phyloP scores from a whole-genome alignment of 2,797 vertebrate species.

The Calcarius lapponicus region DNA sequence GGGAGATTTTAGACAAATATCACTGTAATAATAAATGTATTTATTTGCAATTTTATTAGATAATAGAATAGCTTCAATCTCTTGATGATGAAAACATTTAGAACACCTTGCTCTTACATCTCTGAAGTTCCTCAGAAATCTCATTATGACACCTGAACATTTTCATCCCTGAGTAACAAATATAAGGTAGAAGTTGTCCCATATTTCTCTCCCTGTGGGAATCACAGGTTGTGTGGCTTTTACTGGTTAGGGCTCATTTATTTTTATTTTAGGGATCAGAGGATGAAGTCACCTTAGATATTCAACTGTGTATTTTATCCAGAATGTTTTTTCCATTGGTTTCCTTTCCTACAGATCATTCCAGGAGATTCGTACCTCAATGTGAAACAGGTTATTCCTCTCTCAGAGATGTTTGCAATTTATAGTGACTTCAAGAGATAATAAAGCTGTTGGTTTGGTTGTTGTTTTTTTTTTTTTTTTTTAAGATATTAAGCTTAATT shows the following conservation, averaged over 20 bases:
- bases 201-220: background rate
- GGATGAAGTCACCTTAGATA: background rate
- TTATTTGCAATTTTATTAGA: background rate
- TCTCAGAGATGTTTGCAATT: background rate
- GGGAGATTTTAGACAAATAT: background rate
- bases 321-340: background rate
- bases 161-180: background rate
- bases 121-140: background rate
- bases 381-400: background rate
- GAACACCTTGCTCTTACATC: background rate
- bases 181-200: background rate
- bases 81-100: background rate
- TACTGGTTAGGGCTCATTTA: background rate
- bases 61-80: background rate
- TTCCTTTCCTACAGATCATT: background rate
- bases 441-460: background rate
- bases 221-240: background rate
- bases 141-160: background rate
- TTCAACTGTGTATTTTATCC: background rate
- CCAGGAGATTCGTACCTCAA: background rate
- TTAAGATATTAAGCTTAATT: background rate
- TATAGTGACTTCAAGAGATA: background rate
- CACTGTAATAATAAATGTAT: background rate
- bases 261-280: background rate
- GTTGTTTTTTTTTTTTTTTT: background rate